Evolutionary conservation across 2,113 vertebrate genomes (phyloP).

Genomic region (Engystomops pustulosus): DNA sequence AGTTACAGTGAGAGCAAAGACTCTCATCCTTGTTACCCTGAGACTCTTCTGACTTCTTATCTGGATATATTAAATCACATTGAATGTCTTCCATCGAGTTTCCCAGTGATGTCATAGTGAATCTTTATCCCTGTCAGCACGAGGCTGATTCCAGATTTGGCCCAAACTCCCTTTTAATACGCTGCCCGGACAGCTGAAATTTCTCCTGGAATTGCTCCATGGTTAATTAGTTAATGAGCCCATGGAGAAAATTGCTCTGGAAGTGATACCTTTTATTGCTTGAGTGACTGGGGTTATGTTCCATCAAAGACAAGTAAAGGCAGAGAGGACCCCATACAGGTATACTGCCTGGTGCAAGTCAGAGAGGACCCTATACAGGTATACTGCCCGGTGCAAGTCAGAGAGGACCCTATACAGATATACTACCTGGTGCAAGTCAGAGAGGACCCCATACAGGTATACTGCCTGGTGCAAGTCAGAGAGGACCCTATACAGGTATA

Average conservation of each 20-base stretch:
- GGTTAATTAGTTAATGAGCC: conserved; percentile 37
- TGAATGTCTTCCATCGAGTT: not conserved
- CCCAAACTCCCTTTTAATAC: not conserved
- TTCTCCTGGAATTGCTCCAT: conserved; percentile 8
- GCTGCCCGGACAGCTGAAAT: not conserved
- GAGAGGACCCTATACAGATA: too few relatives aligned
- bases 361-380: too few relatives aligned
- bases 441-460: too few relatives aligned
- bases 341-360: too few relatives aligned
- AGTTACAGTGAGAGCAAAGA: not conserved
- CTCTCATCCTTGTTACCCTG: not conserved
- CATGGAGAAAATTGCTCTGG: conserved; percentile 11
- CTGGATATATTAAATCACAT: conserved; percentile 1
- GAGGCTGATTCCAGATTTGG: conserved; percentile 10
- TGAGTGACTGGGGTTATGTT: conserved; percentile 15
- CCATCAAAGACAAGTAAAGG: not conserved
- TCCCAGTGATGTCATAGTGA: conserved; percentile 13
- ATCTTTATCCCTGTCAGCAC: conserved; percentile 10
- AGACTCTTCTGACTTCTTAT: not conserved
- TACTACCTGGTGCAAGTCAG: too few relatives aligned
- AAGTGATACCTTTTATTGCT: conserved; percentile 15
- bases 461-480: too few relatives aligned
- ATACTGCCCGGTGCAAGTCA: too few relatives aligned
- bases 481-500: too few relatives aligned
- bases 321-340: not conserved